Base-by-base conservation (phyloP, 92 coral and sea anemone genomes). In the Bergia puertoricense region DNA sequence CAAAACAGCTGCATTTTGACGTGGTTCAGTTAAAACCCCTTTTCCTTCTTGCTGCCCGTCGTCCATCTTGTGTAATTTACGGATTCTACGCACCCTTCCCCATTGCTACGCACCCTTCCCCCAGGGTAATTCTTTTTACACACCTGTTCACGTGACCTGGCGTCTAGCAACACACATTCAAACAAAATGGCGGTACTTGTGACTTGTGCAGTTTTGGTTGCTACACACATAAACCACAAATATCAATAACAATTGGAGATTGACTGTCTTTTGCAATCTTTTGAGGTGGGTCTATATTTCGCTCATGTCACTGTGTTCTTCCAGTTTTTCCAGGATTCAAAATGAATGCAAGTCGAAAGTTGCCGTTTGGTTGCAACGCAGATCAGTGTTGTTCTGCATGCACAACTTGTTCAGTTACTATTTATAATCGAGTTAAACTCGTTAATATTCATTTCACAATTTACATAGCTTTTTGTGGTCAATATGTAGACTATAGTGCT, bases 1-100 rank as follows among this genome's bases (percentile, higher is more conserved):
- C 30, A 97, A 90, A 43, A 97, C 89, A 30, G 98, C 99, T 42
- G 94, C 95, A 69, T 93, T 89, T 76, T 69, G 86, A 74, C 30
- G 90, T 30, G 56, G 85, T 85, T 16, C 54, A 54, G 43, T 5
- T 69, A 41, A 44, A 68, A 13, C 43, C 18, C 18, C 42, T 48
- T 39, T 79, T 45, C 23, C 59, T 6, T 76, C 56, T 13, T 15
- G 51, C 38, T 22, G 66, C 40, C n/a, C 74, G 89, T 85, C 79
- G 71, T 72, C 79, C 89, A 89, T 80, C 76, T 88, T 16, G 83
- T 43, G 20, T 74, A 22, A 22, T 54, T 30, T 40, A 8, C 3
- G 51, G 6, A 10, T 76, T 13, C 13, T 80, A 80, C 83, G 37
- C 72, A 80, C 73, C 59, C 0, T 54, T 11, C 59, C 59, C 16